A percentile compares a stretch with the other conserved stretches of the same genome.
Evolutionary conservation across 2,888 invertebrate genomes (phyloP).

Genomic region (Chelonus formosanus): DNA sequence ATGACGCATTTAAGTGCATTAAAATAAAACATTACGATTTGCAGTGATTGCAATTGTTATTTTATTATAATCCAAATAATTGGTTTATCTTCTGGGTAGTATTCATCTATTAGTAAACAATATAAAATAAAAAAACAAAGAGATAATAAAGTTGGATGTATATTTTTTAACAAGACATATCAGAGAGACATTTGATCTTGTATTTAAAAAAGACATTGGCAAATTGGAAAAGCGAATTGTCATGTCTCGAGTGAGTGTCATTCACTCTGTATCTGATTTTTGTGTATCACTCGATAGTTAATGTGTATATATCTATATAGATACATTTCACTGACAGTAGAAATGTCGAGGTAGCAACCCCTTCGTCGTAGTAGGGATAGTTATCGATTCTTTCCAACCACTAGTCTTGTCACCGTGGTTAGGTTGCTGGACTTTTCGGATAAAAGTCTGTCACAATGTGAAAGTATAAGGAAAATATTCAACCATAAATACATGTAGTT

Average conservation of each 20-base stretch:
- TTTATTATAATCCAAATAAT: too few species aligned
- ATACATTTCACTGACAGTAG: constrained; percentile 31
- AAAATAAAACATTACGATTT: too few species aligned
- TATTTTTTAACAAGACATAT: too few species aligned
- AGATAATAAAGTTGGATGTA: too few species aligned
- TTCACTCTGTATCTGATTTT: not conserved
- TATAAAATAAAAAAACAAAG: too few species aligned
- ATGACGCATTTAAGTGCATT: too few species aligned
- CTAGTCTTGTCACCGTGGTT: constrained; percentile 39
- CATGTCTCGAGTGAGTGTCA: not conserved
- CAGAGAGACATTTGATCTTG: not conserved
- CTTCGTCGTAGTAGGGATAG: constrained; percentile 53
- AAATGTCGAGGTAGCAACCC: constrained; percentile 48
- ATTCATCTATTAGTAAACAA: too few species aligned
- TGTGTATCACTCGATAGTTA: constrained; percentile 10
- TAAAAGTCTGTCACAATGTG: constrained; percentile 30
- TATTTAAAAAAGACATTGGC: not conserved
- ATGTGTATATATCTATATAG: constrained; percentile 20
- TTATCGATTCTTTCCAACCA: constrained; percentile 56
- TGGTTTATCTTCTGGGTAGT: too few species aligned
- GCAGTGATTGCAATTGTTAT: too few species aligned
- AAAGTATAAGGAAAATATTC: constrained; percentile 8
- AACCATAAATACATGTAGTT: not conserved
- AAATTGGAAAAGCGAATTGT: constrained; percentile 6
- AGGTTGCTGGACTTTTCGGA: constrained; percentile 48